Conservation (phyloP, 2,888 invertebrate genomes). For the Harpalus rubripes region DNA sequence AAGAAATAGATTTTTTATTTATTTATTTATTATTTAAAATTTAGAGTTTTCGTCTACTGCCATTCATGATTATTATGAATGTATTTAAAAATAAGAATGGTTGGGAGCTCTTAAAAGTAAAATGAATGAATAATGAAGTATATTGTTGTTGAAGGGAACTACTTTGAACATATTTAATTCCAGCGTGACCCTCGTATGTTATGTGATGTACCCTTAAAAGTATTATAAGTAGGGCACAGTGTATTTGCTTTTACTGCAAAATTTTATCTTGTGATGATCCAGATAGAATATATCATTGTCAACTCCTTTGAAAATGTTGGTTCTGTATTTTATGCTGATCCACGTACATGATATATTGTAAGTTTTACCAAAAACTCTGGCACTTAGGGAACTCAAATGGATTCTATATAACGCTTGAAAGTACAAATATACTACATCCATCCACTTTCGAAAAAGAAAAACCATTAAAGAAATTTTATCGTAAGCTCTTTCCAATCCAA, state of each 20-base stretch:
- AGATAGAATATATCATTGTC: background rate
- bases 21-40: no score
- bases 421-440: slow-evolving; percentile 4
- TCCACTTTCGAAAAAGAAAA: background rate
- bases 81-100: no score
- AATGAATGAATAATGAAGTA: no score
- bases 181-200: no score
- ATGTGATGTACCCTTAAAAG: no score
- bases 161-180: no score
- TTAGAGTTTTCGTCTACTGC: no score
- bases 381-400: slow-evolving; percentile 8
- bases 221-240: no score
- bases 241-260: background rate
- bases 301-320: background rate
- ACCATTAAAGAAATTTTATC: background rate
- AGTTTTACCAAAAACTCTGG: background rate
- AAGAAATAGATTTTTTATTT: no score
- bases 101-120: no score
- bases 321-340: slow-evolving; percentile 29
- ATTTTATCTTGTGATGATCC: background rate
- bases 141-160: no score
- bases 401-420: slow-evolving; percentile 2
- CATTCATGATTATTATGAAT: no score
- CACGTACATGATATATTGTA: slow-evolving; percentile 16
- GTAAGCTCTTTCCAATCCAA: background rate